Base-by-base conservation (phyloP, 2,888 invertebrate species). In the Mellilla xanthometata region DNA sequence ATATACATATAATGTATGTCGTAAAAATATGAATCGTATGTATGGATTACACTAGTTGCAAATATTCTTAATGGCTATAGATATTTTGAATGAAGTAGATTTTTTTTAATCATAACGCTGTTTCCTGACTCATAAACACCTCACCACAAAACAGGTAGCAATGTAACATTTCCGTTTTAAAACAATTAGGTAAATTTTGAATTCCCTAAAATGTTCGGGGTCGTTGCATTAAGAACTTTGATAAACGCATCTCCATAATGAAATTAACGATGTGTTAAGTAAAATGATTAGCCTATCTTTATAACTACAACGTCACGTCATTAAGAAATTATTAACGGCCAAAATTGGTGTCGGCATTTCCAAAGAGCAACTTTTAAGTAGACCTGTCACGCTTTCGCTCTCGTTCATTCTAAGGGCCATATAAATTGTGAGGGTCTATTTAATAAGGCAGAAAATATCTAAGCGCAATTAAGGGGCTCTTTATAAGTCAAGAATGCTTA, bases 401-500 rank as follows among this genome's bases (percentile, higher is more conserved):
- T 64, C 52, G 23, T 66, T 62, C 58, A 60, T 64, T 66, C 49
- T 56, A 69, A 65, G 59, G 61, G 65, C 52, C 48, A 62, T 70
- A 75, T 73, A 76, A 72, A 75, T 77, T 77, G 79, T 73, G 69
- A 72, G 63, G 43, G 40, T 61, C 64, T 60, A 65, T 76, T 76
- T 74, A 83, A 81, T 81, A 79, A 76, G 76, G 71, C 72, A 73
- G 79, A 76, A 78, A 78, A 81, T 80, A 75, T 79, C 76, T 74
- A 64, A 66, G 74, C 64, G 70, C 72, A 82, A 83, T 85, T 78
- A 83, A 74, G 75, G 67, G 38, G 65, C 72, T 65, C 72, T 73
- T 78, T 81, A 84, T 87, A 84, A 80, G 73, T 80, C 65, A 76
- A 76, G 82, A 82, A 82, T 79, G 80, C 76, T 78, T 79, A 76